These are phyloP conservation scores for Petaurus breviceps DNA, from an alignment of 2,113 vertebrate species.

Conservation along the genomic window DNA sequence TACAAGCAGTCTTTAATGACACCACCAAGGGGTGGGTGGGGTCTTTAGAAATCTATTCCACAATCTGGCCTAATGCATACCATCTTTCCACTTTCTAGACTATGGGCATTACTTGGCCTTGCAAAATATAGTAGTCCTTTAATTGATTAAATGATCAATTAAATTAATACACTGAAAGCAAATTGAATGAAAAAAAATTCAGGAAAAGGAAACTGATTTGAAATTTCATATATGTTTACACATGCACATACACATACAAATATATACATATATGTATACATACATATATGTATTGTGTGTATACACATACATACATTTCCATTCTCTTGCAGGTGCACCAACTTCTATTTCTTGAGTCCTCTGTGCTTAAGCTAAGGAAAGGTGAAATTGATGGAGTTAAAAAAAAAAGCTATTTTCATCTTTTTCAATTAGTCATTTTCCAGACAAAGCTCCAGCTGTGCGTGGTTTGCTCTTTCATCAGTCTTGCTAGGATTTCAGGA, in stretches of 20 bases:
- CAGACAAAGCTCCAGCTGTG: constrained; percentile 53
- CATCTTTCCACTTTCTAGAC: constrained; percentile 65
- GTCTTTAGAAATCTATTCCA: not conserved
- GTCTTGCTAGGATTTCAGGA: constrained; percentile 65
- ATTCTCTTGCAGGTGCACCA: not conserved
- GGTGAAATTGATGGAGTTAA: not conserved
- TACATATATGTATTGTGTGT: constrained; percentile 7
- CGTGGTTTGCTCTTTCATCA: constrained; percentile 65
- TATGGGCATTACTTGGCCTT: constrained; percentile 39
- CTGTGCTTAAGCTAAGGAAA: not conserved
- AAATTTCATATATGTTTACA: constrained; percentile 39
- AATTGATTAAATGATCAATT: constrained; percentile 72
- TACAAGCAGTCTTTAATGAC: constrained; percentile 25
- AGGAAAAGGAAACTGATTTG: constrained; percentile 40
- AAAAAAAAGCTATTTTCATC: constrained; percentile 42
- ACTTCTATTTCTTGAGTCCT: not conserved
- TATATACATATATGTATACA: not conserved
- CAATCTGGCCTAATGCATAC: constrained; percentile 21
- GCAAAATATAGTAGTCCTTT: constrained; percentile 58
- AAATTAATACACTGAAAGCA: constrained; percentile 63
- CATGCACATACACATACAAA: not conserved
- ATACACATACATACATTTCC: not conserved
- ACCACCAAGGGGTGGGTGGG: constrained; percentile 15
- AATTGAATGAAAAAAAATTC: constrained; percentile 71
- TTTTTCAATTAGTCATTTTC: constrained; percentile 72